A percentile compares a stretch with the other conserved stretches of the same genome.
Conservation (phyloP, 2,113 vertebrate genomes). For the Chinchilla lanigera region DNA sequence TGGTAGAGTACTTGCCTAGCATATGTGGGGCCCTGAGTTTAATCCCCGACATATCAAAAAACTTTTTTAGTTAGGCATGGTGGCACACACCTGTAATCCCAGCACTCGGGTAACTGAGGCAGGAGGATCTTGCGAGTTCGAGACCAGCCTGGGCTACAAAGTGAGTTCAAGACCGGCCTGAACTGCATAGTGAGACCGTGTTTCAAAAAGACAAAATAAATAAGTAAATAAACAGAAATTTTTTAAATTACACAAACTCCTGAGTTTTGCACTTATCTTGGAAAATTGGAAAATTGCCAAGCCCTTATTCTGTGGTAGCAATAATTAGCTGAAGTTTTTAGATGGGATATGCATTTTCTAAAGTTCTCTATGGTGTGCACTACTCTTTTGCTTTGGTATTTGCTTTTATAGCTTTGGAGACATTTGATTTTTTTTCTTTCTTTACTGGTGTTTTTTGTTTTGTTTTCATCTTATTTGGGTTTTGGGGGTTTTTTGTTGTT, state of each 20-base stretch:
- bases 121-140: no score
- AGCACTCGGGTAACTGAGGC: no score
- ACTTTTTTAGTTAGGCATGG: no score
- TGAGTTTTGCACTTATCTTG: slow-evolving; percentile 53
- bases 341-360: not conserved
- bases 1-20: not conserved
- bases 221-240: not conserved
- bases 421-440: slow-evolving; percentile 31
- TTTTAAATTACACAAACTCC: not conserved
- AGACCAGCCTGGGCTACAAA: no score
- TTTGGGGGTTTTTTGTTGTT: no score
- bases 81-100: no score
- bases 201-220: no score
- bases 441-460: slow-evolving; percentile 50
- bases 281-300: slow-evolving; percentile 57
- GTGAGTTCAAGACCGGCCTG: no score
- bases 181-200: no score
- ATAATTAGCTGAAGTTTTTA: slow-evolving; percentile 21
- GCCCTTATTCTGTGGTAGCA: slow-evolving; percentile 2
- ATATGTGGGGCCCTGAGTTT: not conserved
- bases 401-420: slow-evolving; percentile 35
- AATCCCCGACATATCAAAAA: not conserved
- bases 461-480: not conserved
- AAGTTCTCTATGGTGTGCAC: not conserved
- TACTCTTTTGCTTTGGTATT: slow-evolving; percentile 39